Conservation (phyloP, 2,797 vertebrate genomes). For the Trichosurus vulpecula region DNA sequence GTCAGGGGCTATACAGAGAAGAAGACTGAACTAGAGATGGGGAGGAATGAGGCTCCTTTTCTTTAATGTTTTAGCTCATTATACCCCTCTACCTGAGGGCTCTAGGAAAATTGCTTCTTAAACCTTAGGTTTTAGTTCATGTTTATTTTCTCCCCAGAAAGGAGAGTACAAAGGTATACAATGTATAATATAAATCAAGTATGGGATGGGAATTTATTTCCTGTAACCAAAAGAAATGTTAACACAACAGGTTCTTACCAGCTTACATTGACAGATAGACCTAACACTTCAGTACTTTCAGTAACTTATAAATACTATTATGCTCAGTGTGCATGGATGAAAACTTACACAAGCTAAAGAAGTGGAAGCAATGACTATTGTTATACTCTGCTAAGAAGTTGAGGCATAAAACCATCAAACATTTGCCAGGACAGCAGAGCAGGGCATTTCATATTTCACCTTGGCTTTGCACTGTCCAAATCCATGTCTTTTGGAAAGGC, state of each 20-base stretch:
- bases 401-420: background rate
- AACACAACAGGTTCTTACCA: background rate
- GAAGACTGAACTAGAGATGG: background rate
- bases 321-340: background rate
- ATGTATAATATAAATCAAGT: background rate
- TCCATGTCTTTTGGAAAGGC: background rate
- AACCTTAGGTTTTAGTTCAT: background rate
- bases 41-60: background rate
- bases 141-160: background rate
- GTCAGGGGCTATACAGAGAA: background rate
- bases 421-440: background rate
- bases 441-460: background rate
- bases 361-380: background rate
- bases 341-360: background rate
- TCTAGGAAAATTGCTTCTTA: background rate
- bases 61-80: background rate
- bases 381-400: background rate
- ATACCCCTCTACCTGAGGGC: background rate
- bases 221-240: background rate
- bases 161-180: background rate
- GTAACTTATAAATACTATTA: background rate
- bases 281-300: background rate
- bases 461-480: background rate
- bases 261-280: background rate
- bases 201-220: background rate